Percentiles rank a stretch among this genome's conserved stretches.
phyloP scores from a whole-genome alignment of 2,797 vertebrate genomes.

The Lagocephalus sceleratus region DNA sequence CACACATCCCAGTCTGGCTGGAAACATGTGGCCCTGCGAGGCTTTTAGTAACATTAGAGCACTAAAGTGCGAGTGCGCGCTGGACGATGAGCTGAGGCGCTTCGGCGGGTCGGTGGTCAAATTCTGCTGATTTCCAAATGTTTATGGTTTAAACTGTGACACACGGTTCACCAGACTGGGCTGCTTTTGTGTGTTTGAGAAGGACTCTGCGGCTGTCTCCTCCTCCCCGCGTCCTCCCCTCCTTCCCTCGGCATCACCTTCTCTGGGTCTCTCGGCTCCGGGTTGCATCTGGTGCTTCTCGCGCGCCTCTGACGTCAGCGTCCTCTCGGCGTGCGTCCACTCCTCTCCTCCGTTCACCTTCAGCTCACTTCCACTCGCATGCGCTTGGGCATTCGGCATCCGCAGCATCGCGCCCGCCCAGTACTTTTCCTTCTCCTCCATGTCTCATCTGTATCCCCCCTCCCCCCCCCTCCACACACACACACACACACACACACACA shows the following conservation, averaged over 20 bases:
- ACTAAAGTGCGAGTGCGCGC: no score
- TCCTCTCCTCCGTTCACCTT: constrained; percentile 64
- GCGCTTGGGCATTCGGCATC: constrained; percentile 59
- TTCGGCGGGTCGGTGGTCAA: no score
- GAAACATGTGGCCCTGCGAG: background rate
- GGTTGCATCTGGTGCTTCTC: background rate
- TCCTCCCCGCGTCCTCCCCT: background rate
- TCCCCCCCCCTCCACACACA: constrained; percentile 27
- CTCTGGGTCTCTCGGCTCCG: constrained; percentile 1
- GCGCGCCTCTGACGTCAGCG: constrained; percentile 51
- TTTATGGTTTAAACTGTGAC: no score
- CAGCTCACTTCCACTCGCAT: constrained; percentile 54
- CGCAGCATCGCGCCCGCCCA: constrained; percentile 62
- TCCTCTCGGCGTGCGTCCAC: constrained; percentile 23
- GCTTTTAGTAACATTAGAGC: background rate
- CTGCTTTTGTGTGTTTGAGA: no score
- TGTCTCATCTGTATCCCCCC: constrained; percentile 70
- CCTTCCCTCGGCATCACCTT: background rate
- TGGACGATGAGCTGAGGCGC: no score
- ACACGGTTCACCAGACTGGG: no score
- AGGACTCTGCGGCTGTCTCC: background rate
- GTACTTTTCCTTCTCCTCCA: constrained; percentile 75
- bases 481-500: background rate
- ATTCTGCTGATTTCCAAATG: no score
- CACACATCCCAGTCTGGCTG: background rate